Evolutionary conservation across 2,888 invertebrate species (phyloP).

Genomic region (Alsophila aescularia): DNA sequence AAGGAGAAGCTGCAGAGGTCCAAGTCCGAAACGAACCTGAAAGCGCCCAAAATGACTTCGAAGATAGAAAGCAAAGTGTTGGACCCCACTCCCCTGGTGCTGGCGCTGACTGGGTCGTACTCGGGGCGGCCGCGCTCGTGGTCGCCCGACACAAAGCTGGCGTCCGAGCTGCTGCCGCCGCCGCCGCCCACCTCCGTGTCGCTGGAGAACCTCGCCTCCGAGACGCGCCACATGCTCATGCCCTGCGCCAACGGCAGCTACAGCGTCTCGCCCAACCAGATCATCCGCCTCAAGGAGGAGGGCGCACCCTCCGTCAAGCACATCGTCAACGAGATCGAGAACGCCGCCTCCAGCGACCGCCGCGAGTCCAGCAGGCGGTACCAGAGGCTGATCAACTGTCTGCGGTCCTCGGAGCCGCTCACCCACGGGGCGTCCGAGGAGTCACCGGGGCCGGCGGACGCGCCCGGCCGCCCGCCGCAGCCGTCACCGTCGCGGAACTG

Average conservation of each 20-base stretch:
- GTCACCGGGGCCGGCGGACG: conserved; percentile 33
- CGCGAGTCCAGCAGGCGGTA: conserved; percentile 57
- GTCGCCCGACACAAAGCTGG: conserved; percentile 88
- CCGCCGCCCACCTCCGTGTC: conserved; percentile 87
- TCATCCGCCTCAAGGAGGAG: conserved; percentile 90
- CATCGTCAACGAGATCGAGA: conserved; percentile 89
- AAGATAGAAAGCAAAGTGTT: conserved; percentile 84
- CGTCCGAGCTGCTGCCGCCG: conserved; percentile 85
- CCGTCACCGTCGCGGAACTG: conserved; percentile 59
- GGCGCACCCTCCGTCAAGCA: conserved; percentile 87
- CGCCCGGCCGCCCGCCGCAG: conserved; percentile 44
- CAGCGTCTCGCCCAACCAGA: conserved; percentile 96
- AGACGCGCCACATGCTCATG: conserved; percentile 91
- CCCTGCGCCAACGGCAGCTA: conserved; percentile 94
- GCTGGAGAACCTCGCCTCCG: conserved; percentile 85
- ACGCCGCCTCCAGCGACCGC: conserved; percentile 66
- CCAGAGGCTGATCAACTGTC: conserved; percentile 31
- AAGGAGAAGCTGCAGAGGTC: conserved; percentile 96
- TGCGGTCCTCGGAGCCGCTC: conserved; percentile 27
- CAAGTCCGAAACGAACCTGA: conserved; percentile 96
- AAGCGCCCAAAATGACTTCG: conserved; percentile 86
- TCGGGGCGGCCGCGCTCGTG: conserved; percentile 87
- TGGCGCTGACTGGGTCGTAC: conserved; percentile 79
- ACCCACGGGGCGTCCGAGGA: neutral
- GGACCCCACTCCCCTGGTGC: conserved; percentile 86